Conservation (phyloP, 2,888 invertebrate genomes). For the Calliopum simillimum region DNA sequence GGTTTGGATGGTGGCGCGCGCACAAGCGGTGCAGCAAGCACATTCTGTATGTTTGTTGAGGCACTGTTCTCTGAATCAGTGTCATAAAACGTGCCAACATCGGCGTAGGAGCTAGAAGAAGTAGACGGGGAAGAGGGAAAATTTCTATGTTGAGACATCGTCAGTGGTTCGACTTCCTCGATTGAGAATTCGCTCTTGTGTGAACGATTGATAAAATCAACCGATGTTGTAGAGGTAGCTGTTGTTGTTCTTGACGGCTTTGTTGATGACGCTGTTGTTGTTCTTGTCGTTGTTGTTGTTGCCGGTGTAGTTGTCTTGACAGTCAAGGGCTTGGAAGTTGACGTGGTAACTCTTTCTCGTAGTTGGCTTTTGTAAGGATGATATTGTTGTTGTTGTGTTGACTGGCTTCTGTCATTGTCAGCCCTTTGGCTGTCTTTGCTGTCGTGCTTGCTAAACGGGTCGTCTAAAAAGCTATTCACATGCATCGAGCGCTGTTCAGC, state of each 20-base stretch:
- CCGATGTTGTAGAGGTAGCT: slow-evolving; percentile 40
- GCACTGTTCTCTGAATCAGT: slow-evolving; percentile 61
- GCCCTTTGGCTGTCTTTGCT: background rate
- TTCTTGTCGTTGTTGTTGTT: slow-evolving; percentile 33
- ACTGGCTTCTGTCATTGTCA: background rate
- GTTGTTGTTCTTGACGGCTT: slow-evolving; percentile 37
- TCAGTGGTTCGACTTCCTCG: slow-evolving; percentile 71
- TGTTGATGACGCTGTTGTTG: slow-evolving; percentile 32
- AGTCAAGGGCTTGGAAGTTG: slow-evolving; percentile 34
- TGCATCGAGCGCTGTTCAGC: background rate
- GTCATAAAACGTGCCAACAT: slow-evolving; percentile 50
- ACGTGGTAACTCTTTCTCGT: slow-evolving; percentile 23
- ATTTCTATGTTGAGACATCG: slow-evolving; percentile 49
- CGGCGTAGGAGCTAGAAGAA: background rate
- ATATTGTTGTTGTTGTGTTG: slow-evolving; percentile 12
- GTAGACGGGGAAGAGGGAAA: background rate
- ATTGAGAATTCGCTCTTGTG: slow-evolving; percentile 73
- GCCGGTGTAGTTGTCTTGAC: slow-evolving; percentile 24
- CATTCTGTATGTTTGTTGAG: slow-evolving; percentile 61
- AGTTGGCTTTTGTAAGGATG: slow-evolving; percentile 22
- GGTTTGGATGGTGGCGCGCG: slow-evolving; percentile 51
- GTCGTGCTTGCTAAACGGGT: background rate
- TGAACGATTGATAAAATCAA: slow-evolving; percentile 67
- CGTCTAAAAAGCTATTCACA: background rate
- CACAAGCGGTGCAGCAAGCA: slow-evolving; percentile 67